Evolutionary conservation across 1,140 invertebrate species (phyloP), one percentile per base, ranked within the genome.

Genomic region (Listronotus oregonensis): DNA sequence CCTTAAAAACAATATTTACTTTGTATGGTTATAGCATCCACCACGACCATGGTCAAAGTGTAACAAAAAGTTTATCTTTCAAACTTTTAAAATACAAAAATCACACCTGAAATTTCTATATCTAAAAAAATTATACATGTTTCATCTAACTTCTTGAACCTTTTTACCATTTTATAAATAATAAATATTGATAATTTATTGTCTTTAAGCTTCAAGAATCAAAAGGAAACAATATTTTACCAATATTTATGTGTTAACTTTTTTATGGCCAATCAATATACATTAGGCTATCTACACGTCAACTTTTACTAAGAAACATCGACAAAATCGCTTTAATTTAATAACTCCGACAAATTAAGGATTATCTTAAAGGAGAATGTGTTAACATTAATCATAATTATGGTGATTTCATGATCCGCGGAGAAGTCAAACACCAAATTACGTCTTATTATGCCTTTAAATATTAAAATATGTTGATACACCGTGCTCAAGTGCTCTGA

Each of bases 311-410:
- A 34, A 56, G 40, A 37, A 54, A 54, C 54, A 17, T 40, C 27
- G 32, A 17, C 15, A 3, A 40, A 47, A 64, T 47, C 42, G 49
- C 40, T 64, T 64, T 64, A 64, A 64, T 64, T 64, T 64, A 64
- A 64, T 64, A 55, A 64, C 18, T 55, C 62, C 43, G 51, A 64
- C 62, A 57, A 64, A 64, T 64, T 64, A 64, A 52, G 49, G 49
- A 52, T 64, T 56, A 64, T 64, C 62, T 56, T 27, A 11, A 10
- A 52, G 54, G 62, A 15, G 40, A 39, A 64, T 64, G 54, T 49
- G 62, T 64, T 47, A 64, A 57, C 54, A 64, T 64, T 64, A 64
- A 64, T 64, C 62, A 64, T 64, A 64, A 64, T 64, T 64, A 64
- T 57, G 62, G 52, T 57, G 62, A 64, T 64, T 57, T 52, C 52